phyloP scores from a whole-genome alignment of 2,113 vertebrate genomes.

The Laticauda laticaudata region DNA sequence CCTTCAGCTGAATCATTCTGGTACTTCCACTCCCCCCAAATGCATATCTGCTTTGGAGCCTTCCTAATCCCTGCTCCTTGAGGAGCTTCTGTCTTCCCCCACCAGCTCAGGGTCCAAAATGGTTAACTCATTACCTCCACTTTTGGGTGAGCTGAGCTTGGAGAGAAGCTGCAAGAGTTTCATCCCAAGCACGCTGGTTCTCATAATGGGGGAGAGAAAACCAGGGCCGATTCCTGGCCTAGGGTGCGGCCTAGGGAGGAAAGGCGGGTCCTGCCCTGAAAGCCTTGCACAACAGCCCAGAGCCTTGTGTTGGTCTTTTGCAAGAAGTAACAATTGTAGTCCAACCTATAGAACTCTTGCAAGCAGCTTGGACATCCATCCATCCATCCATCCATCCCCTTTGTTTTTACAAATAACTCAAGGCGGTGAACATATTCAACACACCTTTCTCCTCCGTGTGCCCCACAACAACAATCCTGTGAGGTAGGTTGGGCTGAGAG shows the following conservation, averaged over 20 bases:
- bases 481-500: too few species aligned
- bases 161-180: background rate
- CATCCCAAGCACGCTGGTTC: background rate
- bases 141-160: background rate
- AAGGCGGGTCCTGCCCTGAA: background rate
- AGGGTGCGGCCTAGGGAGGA: background rate
- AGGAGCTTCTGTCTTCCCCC: background rate
- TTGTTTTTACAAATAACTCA: too few species aligned
- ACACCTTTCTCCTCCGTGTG: too few species aligned
- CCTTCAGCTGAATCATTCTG: background rate
- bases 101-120: background rate
- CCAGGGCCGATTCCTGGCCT: background rate
- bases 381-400: background rate
- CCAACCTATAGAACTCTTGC: background rate
- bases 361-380: background rate
- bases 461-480: too few species aligned
- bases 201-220: background rate
- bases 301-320: background rate
- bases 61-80: background rate
- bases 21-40: background rate
- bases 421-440: too few species aligned
- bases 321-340: background rate
- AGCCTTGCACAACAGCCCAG: background rate
- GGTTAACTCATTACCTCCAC: background rate
- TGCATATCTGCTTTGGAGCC: background rate